phyloP scores from a whole-genome alignment of 2,797 vertebrate species.

The Pangasius larnaudii region DNA sequence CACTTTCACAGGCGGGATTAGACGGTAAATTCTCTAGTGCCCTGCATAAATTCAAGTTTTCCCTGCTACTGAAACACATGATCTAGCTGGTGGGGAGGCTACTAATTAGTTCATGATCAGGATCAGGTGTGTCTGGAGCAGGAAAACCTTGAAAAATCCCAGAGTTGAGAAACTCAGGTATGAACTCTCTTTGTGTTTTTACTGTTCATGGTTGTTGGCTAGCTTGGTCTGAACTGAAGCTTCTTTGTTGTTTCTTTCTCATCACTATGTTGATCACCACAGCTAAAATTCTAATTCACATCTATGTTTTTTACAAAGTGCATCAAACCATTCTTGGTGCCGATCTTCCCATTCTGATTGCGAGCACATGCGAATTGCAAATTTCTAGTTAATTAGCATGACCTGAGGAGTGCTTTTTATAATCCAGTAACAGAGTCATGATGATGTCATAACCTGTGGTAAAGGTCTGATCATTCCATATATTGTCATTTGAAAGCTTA shows the following conservation, averaged over 20 bases:
- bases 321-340: neutral
- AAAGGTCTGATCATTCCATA: neutral
- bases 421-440: neutral
- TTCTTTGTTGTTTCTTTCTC: neutral
- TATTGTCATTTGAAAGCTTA: too few species aligned
- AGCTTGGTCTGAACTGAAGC: neutral
- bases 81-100: neutral
- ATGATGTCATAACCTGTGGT: neutral
- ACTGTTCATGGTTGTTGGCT: neutral
- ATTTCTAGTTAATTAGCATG: neutral
- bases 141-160: neutral
- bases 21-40: neutral
- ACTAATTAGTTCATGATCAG: neutral
- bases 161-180: neutral
- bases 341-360: neutral
- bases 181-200: neutral
- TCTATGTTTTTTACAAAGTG: neutral
- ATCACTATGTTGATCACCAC: neutral
- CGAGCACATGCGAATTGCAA: neutral
- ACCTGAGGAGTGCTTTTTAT: neutral
- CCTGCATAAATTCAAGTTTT: neutral
- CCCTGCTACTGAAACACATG: neutral
- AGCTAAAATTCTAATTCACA: neutral
- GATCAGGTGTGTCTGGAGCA: neutral
- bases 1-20: neutral